A percentile compares a stretch with the other conserved stretches of the same genome.
These are phyloP conservation scores for Agriopis aurantiaria DNA, from an alignment of 2,888 invertebrate species.

Conservation along the genomic window DNA sequence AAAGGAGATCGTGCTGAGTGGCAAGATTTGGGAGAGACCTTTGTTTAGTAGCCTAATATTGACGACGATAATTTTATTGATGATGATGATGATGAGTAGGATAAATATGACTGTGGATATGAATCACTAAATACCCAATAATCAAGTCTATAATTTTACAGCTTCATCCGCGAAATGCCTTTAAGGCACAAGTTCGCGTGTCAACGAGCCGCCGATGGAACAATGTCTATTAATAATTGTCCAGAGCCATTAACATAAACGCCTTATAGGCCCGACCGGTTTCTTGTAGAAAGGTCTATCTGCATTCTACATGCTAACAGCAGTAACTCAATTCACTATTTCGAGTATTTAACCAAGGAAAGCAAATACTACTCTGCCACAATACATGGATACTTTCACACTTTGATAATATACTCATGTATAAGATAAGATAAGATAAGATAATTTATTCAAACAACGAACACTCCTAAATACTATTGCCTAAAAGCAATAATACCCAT, in stretches of 20 bases:
- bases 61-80: too few species aligned
- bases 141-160: background rate
- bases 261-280: conserved; percentile 24
- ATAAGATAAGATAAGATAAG: too few species aligned
- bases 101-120: background rate
- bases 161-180: background rate
- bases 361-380: too few species aligned
- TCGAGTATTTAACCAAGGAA: background rate
- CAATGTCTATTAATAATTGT: conserved; percentile 30
- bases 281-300: conserved; percentile 6
- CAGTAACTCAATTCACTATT: conserved; percentile 19
- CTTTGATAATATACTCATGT: too few species aligned
- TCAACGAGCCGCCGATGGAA: conserved; percentile 4
- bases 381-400: too few species aligned
- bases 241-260: conserved; percentile 21
- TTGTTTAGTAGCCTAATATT: too few species aligned
- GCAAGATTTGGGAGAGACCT: too few species aligned
- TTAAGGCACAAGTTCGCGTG: conserved; percentile 7
- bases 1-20: too few species aligned
- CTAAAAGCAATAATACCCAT: too few species aligned
- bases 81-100: too few species aligned
- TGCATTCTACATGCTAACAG: background rate
- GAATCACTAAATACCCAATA: background rate
- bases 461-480: too few species aligned
- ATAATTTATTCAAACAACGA: too few species aligned